Percentiles rank a stretch among this genome's conserved stretches.
Conservation (phyloP, 2,113 vertebrate genomes). For the Paralichthys olivaceus region DNA sequence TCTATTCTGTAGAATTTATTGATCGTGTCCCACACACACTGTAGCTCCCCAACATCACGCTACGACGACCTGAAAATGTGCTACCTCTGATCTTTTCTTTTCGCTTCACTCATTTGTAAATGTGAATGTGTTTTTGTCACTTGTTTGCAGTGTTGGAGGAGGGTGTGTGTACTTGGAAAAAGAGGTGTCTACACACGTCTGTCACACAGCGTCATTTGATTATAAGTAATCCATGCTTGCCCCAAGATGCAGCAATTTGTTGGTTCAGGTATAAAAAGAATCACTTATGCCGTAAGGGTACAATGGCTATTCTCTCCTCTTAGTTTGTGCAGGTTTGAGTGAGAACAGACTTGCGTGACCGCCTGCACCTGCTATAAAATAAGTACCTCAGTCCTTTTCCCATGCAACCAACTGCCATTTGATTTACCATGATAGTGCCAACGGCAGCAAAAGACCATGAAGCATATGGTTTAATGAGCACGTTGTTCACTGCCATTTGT, state of each 20-base stretch:
- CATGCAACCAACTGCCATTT: neutral
- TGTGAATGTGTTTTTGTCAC: neutral
- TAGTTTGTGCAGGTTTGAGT: neutral
- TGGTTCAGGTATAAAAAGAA: no score
- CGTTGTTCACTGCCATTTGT: neutral
- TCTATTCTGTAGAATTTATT: constrained; percentile 39
- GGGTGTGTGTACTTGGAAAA: neutral
- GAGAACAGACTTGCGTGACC: neutral
- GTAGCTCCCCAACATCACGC: constrained; percentile 1
- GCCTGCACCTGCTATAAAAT: constrained; percentile 5
- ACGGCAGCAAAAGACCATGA: neutral
- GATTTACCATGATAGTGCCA: no score
- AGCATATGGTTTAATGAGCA: neutral
- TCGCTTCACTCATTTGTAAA: neutral
- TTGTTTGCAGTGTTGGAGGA: neutral
- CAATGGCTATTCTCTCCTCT: neutral
- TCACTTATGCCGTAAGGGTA: neutral
- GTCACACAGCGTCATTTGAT: constrained; percentile 7
- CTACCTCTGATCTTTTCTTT: constrained; percentile 42
- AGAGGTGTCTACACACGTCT: no score
- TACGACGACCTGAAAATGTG: constrained; percentile 39
- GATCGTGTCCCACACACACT: constrained; percentile 40
- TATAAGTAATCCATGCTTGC: neutral
- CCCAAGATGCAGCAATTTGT: neutral
- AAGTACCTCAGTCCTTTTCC: neutral